phyloP scores from a whole-genome alignment of 2,888 invertebrate species.

The Dugesia japonica region DNA sequence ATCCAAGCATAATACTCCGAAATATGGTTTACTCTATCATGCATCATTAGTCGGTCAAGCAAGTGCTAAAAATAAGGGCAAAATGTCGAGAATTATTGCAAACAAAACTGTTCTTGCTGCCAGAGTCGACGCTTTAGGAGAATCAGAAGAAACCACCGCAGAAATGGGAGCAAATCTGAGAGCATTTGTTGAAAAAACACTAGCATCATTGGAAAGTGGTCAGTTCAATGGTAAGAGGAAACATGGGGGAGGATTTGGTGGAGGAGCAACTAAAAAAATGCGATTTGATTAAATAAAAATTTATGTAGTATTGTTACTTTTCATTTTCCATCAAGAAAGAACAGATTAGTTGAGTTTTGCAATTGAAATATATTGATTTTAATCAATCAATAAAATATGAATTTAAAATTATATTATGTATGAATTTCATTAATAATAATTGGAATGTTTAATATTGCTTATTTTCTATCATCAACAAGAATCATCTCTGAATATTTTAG shows the following conservation, averaged over 20 bases:
- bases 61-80: conserved; percentile 74
- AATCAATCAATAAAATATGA: no score
- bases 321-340: no score
- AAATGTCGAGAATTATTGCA: conserved; percentile 74
- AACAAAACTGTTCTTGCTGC: conserved; percentile 83
- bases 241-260: not conserved
- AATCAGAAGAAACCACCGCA: conserved; percentile 57
- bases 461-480: no score
- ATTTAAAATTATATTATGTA: no score
- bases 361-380: no score
- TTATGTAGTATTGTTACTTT: no score
- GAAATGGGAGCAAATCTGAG: conserved; percentile 75
- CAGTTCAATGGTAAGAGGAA: not conserved
- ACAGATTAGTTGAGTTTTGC: no score
- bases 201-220: conserved; percentile 64
- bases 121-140: conserved; percentile 84
- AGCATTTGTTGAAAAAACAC: conserved; percentile 66
- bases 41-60: conserved; percentile 76
- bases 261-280: not conserved
- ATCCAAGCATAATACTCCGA: conserved; percentile 89
- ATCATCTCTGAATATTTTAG: no score
- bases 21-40: conserved; percentile 94
- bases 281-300: not conserved
- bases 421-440: no score
- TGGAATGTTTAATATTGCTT: no score